These are phyloP conservation scores for Callorhinus ursinus DNA, from an alignment of 2,113 vertebrate genomes.

Conservation along the genomic window DNA sequence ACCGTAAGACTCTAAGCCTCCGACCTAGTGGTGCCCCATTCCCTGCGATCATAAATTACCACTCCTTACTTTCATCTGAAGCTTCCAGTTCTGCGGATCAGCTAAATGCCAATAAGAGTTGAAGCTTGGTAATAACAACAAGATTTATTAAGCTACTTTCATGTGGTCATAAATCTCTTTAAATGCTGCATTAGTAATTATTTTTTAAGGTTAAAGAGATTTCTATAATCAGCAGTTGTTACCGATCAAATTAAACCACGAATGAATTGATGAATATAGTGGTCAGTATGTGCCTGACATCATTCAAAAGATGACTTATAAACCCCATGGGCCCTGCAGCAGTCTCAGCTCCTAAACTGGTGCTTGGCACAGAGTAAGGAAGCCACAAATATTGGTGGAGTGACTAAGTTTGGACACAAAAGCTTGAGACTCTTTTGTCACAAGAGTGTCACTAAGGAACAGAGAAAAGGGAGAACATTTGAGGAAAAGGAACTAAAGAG, in stretches of 20 bases:
- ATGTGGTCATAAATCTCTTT: not conserved
- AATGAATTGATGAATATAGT: not conserved
- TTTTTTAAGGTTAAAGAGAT: not conserved
- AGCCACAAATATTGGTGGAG: not conserved
- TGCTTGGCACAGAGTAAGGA: not conserved
- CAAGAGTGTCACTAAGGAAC: not conserved
- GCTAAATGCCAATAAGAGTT: not conserved
- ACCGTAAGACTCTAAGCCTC: not conserved
- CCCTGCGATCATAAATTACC: not conserved
- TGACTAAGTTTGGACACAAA: not conserved
- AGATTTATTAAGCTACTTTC: not conserved
- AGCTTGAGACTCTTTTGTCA: not conserved
- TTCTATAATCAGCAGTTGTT: not conserved
- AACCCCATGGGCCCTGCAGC: not conserved
- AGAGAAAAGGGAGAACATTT: not conserved
- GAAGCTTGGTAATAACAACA: not conserved
- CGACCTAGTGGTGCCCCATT: not conserved
- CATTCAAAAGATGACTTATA: not conserved
- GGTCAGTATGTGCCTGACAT: not conserved
- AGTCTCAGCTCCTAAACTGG: not conserved
- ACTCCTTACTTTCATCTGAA: not conserved
- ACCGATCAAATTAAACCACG: not conserved
- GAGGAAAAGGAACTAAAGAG: not conserved
- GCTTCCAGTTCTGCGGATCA: not conserved
- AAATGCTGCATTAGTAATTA: not conserved